A percentile compares a stretch with the other conserved stretches of the same genome.
Conservation (phyloP, 92 coral and sea anemone genomes). For the Epizoanthus rinbou region DNA sequence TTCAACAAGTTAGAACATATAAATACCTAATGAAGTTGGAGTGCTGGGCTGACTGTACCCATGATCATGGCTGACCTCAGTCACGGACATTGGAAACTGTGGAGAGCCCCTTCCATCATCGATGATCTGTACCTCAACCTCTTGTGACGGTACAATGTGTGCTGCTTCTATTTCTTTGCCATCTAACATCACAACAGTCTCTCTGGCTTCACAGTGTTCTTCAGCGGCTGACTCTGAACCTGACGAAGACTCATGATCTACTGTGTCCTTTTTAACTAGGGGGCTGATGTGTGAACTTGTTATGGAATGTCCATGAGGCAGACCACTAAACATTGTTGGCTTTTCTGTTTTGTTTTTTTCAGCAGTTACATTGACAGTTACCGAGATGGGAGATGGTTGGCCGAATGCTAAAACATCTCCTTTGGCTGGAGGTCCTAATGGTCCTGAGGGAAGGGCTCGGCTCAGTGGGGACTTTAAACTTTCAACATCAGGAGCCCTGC, state of each 20-base stretch:
- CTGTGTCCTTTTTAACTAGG: not conserved
- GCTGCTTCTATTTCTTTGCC: conserved; percentile 3
- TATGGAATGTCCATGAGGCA: not conserved
- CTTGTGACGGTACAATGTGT: not conserved
- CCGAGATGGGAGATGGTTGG: not conserved
- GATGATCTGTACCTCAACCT: conserved; percentile 60
- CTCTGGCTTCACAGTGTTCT: not conserved
- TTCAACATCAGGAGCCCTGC: not conserved
- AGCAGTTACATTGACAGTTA: conserved; percentile 7
- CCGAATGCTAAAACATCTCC: not conserved
- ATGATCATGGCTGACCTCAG: conserved; percentile 47
- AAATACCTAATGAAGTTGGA: conserved; percentile 18
- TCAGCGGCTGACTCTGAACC: not conserved
- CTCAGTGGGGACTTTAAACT: conserved; percentile 24
- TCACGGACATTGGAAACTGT: conserved; percentile 2
- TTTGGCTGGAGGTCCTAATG: conserved; percentile 25
- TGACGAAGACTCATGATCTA: not conserved
- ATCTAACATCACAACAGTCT: conserved; percentile 25
- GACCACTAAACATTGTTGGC: not conserved
- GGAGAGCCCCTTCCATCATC: conserved; percentile 14
- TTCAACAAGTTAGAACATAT: too few species aligned
- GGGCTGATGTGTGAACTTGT: not conserved
- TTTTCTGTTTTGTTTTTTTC: not conserved
- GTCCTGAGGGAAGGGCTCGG: conserved; percentile 19
- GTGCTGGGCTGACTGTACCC: conserved; percentile 37